Evolutionary conservation across 2,113 vertebrate genomes (phyloP), one percentile per base, ranked within the genome.

Genomic region (Rhea pennata): DNA sequence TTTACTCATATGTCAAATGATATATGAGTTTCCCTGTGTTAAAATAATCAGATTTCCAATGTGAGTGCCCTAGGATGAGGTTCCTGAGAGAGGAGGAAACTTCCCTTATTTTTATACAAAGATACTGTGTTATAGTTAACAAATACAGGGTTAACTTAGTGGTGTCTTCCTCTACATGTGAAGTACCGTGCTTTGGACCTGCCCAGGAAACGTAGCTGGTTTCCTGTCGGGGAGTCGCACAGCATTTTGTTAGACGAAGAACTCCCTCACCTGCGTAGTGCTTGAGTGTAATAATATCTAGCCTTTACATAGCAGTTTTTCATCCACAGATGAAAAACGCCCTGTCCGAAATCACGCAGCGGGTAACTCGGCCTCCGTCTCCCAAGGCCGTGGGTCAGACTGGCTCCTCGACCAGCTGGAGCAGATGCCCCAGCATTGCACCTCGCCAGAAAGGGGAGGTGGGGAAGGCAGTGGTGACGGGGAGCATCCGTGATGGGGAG

Each of bases 161-260:
- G 58, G 81, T 54, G 39, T 65, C 87, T 82, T 91, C 87, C 64
- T 72, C 62, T 7, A 73, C 0, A 0, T 36, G 65, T 16, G 69
- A 81, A 48, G 69, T 15, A 78, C 65, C 2, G 1, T 0, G 1
- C 19, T 26, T 29, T 33, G 91, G 40, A 76, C 84, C 92, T 89
- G 89, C 95, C 74, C 95, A 96, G 96, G 96, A 97, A 97, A 93
- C 0, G 10, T 67, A 85, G 88, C 54, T 93, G 88, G 94, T 79
- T 97, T 96, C 96, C 95, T 96, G 95, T 69, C 2, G 10, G 59
- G 2, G 5, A 76, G 88, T 33, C 6, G 24, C 84, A 91, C 89
- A 93, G 77, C 2, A 6, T 67, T 59, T 74, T 5, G 2, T 70
- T 78, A 29, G 5, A 84, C 33, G 62, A 80, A 64, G 67, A 76